Evolutionary conservation across 2,888 invertebrate genomes (phyloP).

Genomic region (Himalopsyche anomala): DNA sequence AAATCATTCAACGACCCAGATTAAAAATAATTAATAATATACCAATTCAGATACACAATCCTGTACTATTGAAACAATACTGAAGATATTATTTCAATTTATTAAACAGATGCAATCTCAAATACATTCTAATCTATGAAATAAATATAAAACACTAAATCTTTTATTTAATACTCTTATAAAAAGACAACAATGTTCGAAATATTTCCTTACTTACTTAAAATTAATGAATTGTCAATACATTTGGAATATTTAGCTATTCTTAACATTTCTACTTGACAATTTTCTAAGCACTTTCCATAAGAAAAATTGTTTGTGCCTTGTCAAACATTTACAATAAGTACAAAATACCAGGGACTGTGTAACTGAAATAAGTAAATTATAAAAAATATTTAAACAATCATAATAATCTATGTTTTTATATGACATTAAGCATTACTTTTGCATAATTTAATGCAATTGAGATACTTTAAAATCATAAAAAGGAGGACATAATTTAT

Average conservation of each 20-base stretch:
- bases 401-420: no score
- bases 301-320: conserved; percentile 32
- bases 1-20: not conserved
- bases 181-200: conserved; percentile 50
- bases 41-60: conserved; percentile 38
- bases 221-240: conserved; percentile 61
- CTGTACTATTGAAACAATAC: conserved; percentile 16
- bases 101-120: not conserved
- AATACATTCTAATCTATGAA: conserved; percentile 4
- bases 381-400: not conserved
- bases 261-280: conserved; percentile 49
- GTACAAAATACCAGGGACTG: conserved; percentile 28
- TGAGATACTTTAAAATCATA: conserved; percentile 54
- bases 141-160: not conserved
- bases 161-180: conserved; percentile 5
- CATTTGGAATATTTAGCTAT: conserved; percentile 51
- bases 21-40: not conserved
- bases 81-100: not conserved
- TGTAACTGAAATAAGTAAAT: conserved; percentile 32
- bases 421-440: no score
- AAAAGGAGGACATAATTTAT: not conserved
- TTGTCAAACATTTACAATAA: conserved; percentile 8
- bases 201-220: conserved; percentile 53
- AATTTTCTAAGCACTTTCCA: conserved; percentile 44
- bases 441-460: conserved; percentile 42